Conservation (phyloP, 2,888 invertebrate species). For the Apoda limacodes region DNA sequence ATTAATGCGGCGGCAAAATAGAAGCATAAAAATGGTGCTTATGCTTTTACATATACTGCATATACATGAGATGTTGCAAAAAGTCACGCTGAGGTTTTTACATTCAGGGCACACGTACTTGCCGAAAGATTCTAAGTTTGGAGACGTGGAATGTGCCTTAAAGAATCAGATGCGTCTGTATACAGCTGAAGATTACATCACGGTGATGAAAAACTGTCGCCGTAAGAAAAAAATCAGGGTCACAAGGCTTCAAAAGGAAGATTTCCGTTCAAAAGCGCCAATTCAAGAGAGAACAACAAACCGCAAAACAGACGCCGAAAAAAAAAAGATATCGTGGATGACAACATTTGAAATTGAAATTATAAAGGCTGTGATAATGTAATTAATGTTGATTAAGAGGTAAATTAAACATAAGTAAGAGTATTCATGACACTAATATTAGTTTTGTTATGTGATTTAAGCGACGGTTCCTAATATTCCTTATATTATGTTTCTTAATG, state of each 20-base stretch:
- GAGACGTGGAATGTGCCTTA: slow-evolving; percentile 11
- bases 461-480: no score
- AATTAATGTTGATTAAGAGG: no score
- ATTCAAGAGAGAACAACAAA: no score
- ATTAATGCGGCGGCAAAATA: slow-evolving; percentile 23
- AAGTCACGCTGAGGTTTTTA: slow-evolving; percentile 11
- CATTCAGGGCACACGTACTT: slow-evolving; percentile 15
- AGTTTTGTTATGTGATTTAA: no score
- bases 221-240: slow-evolving; percentile 7
- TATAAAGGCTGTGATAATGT: no score
- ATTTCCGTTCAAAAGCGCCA: no score
- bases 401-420: no score
- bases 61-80: slow-evolving; percentile 7
- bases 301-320: no score
- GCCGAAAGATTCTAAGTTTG: slow-evolving; percentile 15
- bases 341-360: no score
- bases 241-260: slow-evolving; percentile 5
- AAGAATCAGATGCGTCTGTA: slow-evolving; percentile 11
- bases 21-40: slow-evolving; percentile 18
- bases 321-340: no score
- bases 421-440: no score
- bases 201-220: slow-evolving; percentile 5
- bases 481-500: no score
- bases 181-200: slow-evolving; percentile 12
- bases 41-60: slow-evolving; percentile 10